Evolutionary conservation across 2,113 vertebrate genomes (phyloP).

Genomic region (Tamias sibiricus): DNA sequence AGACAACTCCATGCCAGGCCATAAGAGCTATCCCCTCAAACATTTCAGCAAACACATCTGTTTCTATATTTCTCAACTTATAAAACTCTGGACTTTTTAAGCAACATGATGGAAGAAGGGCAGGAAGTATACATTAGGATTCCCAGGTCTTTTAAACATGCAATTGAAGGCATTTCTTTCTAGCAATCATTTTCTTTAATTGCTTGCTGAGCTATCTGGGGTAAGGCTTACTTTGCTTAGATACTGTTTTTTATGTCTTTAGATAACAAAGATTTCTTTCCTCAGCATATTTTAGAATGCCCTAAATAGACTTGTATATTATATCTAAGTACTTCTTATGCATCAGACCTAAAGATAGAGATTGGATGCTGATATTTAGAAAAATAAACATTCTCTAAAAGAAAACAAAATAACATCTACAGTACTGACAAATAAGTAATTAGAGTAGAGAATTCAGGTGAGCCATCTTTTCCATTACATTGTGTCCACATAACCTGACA

Average conservation of each 20-base stretch:
- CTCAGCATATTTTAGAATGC: slow-evolving; percentile 62
- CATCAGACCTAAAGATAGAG: not conserved
- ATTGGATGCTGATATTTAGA: slow-evolving; percentile 29
- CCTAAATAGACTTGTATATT: slow-evolving; percentile 48
- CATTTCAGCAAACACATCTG: slow-evolving; percentile 60
- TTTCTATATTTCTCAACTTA: slow-evolving; percentile 32
- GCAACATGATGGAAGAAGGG: not conserved
- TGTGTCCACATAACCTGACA: not conserved
- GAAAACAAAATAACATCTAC: not conserved
- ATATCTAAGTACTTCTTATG: slow-evolving; percentile 42
- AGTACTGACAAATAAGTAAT: not conserved
- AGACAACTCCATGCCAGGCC: not conserved
- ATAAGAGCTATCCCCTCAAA: not conserved
- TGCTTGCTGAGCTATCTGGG: slow-evolving; percentile 49
- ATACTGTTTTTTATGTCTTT: slow-evolving; percentile 59
- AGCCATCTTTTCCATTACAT: not conserved
- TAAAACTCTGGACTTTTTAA: slow-evolving; percentile 31
- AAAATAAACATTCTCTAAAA: slow-evolving; percentile 50
- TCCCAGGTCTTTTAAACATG: slow-evolving; percentile 50
- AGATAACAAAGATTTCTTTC: slow-evolving; percentile 66
- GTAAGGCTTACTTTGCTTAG: slow-evolving; percentile 56
- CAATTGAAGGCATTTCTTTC: slow-evolving; percentile 55
- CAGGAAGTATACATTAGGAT: slow-evolving; percentile 52
- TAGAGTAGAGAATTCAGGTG: not conserved
- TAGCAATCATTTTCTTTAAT: slow-evolving; percentile 67